These are phyloP conservation scores for Pavo muticus DNA, from an alignment of 2,113 vertebrate genomes.

Conservation along the genomic window DNA sequence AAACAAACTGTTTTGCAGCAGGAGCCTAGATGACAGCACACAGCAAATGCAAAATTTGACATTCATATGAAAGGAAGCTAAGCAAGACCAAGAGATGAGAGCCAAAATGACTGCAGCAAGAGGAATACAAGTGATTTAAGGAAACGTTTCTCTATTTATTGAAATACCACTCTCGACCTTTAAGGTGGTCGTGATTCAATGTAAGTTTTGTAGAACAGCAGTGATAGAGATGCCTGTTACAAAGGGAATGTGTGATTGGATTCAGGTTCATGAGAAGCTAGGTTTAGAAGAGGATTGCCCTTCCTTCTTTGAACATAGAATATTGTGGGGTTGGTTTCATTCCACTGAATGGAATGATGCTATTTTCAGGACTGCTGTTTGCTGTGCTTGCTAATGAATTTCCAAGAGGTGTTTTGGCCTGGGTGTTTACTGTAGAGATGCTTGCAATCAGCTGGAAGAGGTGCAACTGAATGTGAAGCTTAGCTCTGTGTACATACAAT, in stretches of 20 bases:
- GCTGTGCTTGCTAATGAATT: slow-evolving; percentile 58
- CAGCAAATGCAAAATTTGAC: slow-evolving; percentile 78
- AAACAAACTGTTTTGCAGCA: slow-evolving; percentile 60
- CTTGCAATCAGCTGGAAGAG: slow-evolving; percentile 52
- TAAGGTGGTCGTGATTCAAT: not conserved
- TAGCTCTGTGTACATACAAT: not conserved
- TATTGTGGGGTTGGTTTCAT: slow-evolving; percentile 5
- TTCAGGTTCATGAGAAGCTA: slow-evolving; percentile 53
- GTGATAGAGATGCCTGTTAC: slow-evolving; percentile 2
- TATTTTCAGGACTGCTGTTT: slow-evolving; percentile 45
- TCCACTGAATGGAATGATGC: slow-evolving; percentile 39
- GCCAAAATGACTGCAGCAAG: slow-evolving; percentile 57
- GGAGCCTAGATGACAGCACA: slow-evolving; percentile 60
- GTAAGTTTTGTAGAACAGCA: not conserved
- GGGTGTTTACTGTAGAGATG: slow-evolving; percentile 34
- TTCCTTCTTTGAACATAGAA: slow-evolving; percentile 63
- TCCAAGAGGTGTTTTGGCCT: slow-evolving; percentile 25
- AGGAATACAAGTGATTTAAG: slow-evolving; percentile 45
- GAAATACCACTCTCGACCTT: slow-evolving; percentile 47
- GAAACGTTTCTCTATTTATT: slow-evolving; percentile 59
- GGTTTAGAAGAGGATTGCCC: slow-evolving; percentile 60
- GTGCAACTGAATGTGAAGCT: slow-evolving; percentile 9
- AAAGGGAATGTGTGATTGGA: slow-evolving; percentile 63
- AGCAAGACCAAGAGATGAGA: slow-evolving; percentile 48
- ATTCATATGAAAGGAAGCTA: slow-evolving; percentile 74